Conservation (phyloP, 2,113 vertebrate genomes). For the Hypomesus transpacificus region DNA sequence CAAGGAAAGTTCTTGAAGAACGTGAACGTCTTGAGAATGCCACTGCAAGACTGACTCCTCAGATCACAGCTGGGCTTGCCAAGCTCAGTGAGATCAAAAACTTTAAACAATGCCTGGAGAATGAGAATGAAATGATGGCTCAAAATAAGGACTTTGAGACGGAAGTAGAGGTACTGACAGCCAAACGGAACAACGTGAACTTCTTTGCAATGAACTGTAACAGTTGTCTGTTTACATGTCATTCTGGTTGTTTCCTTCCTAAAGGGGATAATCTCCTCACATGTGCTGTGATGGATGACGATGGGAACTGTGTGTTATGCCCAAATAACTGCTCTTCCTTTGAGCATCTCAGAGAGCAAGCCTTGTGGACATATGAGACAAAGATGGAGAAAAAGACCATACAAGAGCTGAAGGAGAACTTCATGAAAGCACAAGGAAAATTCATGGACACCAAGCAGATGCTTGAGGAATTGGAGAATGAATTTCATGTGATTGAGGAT, state of each 20-base stretch:
- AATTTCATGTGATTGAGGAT: conserved; percentile 1
- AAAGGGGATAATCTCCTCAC: conserved; percentile 1
- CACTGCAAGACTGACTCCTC: conserved; percentile 32
- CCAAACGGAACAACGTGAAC: conserved; percentile 5
- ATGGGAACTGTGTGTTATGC: conserved; percentile 26
- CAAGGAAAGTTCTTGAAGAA: conserved; percentile 41
- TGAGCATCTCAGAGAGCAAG: conserved; percentile 21
- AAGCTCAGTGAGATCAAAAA: conserved; percentile 39
- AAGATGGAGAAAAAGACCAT: conserved; percentile 28
- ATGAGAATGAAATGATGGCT: conserved; percentile 23
- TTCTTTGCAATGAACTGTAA: conserved; percentile 31
- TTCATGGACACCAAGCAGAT: conserved; percentile 34
- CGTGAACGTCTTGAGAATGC: conserved; percentile 36
- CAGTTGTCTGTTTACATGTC: conserved; percentile 35
- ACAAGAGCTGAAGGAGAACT: conserved; percentile 36
- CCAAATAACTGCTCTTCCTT: conserved; percentile 30
- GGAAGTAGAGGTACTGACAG: conserved; percentile 27
- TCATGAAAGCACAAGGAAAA: conserved; percentile 31
- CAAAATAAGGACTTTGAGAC: conserved; percentile 39
- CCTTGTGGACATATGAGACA: conserved; percentile 33
- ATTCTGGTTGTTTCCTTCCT: conserved; percentile 31
- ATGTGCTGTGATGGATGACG: conserved; percentile 35
- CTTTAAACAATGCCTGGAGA: conserved; percentile 25
- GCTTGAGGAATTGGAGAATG: conserved; percentile 18
- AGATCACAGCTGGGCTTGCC: conserved; percentile 39